Evolutionary conservation across 2,888 invertebrate species (phyloP).

Genomic region (Limnephilus auricula): DNA sequence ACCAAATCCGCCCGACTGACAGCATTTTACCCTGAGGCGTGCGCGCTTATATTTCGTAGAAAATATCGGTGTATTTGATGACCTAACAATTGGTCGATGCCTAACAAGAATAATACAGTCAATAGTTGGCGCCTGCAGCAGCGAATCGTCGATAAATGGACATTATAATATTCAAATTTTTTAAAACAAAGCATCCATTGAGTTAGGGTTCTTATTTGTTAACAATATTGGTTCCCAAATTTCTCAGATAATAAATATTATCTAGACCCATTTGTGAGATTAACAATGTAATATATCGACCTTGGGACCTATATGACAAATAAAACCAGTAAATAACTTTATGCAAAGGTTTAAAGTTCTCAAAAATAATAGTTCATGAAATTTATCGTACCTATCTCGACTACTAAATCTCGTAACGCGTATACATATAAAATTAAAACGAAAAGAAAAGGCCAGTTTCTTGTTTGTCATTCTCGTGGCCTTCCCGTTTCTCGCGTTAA

Average conservation of each 20-base stretch:
- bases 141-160: background rate
- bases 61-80: background rate
- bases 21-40: background rate
- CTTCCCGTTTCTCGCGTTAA: constrained; percentile 7
- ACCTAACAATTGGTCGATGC: no score
- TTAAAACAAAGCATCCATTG: background rate
- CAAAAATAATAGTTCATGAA: background rate
- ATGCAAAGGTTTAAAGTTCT: background rate
- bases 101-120: background rate
- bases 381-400: background rate
- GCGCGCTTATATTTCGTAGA: background rate
- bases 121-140: background rate
- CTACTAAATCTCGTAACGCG: background rate
- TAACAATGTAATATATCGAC: background rate
- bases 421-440: background rate
- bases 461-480: background rate
- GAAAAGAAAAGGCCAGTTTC: background rate
- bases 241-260: background rate
- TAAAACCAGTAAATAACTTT: background rate
- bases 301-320: background rate
- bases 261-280: background rate
- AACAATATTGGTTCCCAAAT: background rate
- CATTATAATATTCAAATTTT: background rate
- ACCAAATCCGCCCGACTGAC: background rate
- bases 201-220: background rate